These are phyloP conservation scores for Drosophila parvula DNA, from an alignment of 1,140 invertebrate species.

Conservation along the genomic window DNA sequence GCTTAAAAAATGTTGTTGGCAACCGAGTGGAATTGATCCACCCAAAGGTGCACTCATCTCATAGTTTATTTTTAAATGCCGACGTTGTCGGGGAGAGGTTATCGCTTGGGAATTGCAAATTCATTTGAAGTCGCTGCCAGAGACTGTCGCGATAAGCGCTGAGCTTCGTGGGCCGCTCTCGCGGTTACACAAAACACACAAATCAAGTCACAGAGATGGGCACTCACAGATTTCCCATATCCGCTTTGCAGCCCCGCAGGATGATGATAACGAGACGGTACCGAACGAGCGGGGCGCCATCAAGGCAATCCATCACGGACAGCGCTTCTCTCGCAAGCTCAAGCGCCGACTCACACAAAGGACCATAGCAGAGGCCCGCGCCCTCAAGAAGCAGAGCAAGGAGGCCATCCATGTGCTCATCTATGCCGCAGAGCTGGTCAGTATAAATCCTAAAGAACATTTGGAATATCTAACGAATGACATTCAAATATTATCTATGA, in stretches of 20 bases:
- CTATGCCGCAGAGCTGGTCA: conserved; percentile 90
- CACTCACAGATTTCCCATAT: conserved; percentile 23
- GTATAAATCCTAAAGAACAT: conserved; percentile 30
- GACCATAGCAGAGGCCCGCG: conserved; percentile 89
- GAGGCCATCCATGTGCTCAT: conserved; percentile 90
- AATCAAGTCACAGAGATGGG: conserved; percentile 3
- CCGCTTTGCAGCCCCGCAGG: conserved; percentile 56
- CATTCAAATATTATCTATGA: too few relatives aligned
- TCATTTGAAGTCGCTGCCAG: conserved; percentile 19
- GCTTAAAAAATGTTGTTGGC: conserved; percentile 1
- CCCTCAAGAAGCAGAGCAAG: conserved; percentile 90
- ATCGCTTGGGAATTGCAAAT: conserved; percentile 43
- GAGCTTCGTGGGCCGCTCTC: conserved; percentile 18
- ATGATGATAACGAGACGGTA: conserved; percentile 66
- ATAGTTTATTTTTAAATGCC: conserved; percentile 59
- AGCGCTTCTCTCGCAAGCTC: conserved; percentile 88
- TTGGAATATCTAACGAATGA: neutral
- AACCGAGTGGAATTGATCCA: conserved; percentile 14
- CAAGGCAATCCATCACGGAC: conserved; percentile 90
- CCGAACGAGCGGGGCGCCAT: conserved; percentile 80
- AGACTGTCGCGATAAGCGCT: conserved; percentile 26
- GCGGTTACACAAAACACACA: conserved; percentile 19
- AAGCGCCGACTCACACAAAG: conserved; percentile 89
- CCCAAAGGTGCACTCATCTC: conserved; percentile 36
- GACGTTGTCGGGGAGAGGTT: conserved; percentile 55